Evolutionary conservation across 2,113 vertebrate genomes (phyloP).

Genomic region (Pogonocichla stellata): DNA sequence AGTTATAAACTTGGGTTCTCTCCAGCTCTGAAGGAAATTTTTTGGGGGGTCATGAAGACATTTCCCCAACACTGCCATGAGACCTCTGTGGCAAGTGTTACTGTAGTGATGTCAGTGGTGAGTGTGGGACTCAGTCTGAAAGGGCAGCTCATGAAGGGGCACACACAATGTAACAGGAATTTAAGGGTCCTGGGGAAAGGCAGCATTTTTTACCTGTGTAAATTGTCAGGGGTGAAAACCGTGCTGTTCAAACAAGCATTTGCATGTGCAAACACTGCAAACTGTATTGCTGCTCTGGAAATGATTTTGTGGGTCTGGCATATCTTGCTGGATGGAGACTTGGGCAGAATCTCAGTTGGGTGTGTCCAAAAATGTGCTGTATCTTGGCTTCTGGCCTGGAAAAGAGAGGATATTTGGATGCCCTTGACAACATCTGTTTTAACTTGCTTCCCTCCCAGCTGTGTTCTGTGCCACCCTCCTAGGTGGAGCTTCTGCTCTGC

Average conservation of each 20-base stretch:
- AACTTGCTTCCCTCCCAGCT: not conserved
- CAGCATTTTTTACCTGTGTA: not conserved
- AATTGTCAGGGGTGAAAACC: not conserved
- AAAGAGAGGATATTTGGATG: not conserved
- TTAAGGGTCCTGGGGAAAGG: not conserved
- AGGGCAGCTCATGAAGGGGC: not conserved
- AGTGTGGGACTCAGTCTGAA: not conserved
- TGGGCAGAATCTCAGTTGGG: not conserved
- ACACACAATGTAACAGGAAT: not conserved
- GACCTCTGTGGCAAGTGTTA: not conserved
- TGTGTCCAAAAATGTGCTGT: not conserved
- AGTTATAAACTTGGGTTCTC: not conserved
- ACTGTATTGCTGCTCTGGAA: not conserved
- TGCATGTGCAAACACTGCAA: not conserved
- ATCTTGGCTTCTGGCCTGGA: constrained; percentile 8
- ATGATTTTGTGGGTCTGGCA: not conserved
- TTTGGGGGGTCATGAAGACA: not conserved
- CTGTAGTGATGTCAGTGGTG: not conserved
- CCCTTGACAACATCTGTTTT: not conserved
- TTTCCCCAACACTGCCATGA: not conserved
- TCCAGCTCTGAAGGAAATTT: not conserved
- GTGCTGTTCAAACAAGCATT: not conserved
- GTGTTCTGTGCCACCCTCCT: not conserved
- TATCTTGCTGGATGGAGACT: not conserved
- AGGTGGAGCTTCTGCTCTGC: not conserved